phyloP scores from a whole-genome alignment of 64 coral and sea anemone genomes.

The Actinia equina region DNA sequence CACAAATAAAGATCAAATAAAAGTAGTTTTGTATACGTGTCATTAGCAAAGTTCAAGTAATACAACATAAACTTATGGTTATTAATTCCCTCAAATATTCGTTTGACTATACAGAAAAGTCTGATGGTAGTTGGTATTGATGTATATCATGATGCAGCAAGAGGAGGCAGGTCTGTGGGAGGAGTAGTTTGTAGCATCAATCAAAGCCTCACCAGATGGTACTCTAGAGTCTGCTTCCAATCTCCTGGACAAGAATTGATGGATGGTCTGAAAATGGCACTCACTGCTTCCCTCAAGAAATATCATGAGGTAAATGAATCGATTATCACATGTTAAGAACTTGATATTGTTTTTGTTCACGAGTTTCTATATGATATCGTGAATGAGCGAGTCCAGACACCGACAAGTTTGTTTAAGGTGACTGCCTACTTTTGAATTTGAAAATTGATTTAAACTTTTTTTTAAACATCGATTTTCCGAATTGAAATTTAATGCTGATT shows the following conservation, averaged over 20 bases:
- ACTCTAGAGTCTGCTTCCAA: constrained; percentile 95
- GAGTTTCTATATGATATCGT: no score
- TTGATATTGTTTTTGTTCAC: no score
- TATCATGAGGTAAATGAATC: constrained; percentile 71
- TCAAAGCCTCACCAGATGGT: constrained; percentile 86
- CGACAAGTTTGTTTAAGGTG: no score
- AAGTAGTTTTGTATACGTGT: no score
- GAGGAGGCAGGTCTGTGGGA: constrained; percentile 87
- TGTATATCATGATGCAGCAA: constrained; percentile 93
- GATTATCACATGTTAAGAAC: no score
- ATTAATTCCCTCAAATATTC: neutral
- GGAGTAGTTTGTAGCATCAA: constrained; percentile 94
- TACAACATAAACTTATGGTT: neutral
- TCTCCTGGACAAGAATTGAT: constrained; percentile 95
- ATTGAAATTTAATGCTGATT: no score
- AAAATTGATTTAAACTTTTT: no score
- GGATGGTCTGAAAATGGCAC: constrained; percentile 92
- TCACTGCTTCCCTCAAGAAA: constrained; percentile 86
- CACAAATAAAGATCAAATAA: no score
- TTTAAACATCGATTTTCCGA: no score
- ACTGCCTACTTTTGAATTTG: no score
- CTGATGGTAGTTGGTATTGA: constrained; percentile 98
- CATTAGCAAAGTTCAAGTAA: no score
- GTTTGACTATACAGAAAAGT: constrained; percentile 54
- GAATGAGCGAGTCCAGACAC: no score